Conservation (phyloP, 2,113 vertebrate genomes). For the Alaudala cheleensis region DNA sequence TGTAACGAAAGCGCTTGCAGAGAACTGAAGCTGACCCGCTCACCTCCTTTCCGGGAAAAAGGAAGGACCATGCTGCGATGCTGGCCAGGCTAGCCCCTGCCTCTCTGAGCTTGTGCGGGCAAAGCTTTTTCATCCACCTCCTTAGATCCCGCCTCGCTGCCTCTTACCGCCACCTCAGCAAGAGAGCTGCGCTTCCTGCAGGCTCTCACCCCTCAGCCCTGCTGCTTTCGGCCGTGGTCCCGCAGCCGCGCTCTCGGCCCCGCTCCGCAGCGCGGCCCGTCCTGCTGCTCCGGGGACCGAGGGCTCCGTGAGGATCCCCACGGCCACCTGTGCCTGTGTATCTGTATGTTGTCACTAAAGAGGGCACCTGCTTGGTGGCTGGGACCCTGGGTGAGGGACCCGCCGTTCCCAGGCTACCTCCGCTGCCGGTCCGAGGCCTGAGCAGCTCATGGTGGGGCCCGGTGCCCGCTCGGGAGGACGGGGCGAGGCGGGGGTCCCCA, state of each 20-base stretch:
- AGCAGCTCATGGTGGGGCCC: background rate
- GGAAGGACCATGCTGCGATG: background rate
- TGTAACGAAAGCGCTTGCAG: background rate
- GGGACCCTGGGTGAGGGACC: background rate
- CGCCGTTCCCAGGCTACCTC: background rate
- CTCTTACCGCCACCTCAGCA: background rate
- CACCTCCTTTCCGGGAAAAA: background rate
- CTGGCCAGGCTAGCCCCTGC: background rate
- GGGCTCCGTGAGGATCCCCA: accelerated
- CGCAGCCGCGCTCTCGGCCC: background rate
- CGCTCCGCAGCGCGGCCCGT: background rate
- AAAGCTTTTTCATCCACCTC: background rate
- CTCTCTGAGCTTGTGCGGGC: background rate
- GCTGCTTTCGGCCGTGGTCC: background rate
- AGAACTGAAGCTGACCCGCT: background rate
- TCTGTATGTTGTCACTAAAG: accelerated
- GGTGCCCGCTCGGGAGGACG: background rate
- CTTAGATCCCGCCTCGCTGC: background rate
- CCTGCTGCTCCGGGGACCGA: background rate
- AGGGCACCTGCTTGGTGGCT: background rate
- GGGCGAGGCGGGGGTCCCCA: too few relatives aligned
- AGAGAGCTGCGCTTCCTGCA: background rate
- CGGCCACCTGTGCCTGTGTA: background rate
- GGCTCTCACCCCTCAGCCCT: background rate
- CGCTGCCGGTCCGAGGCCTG: background rate